A percentile compares a stretch with the other conserved stretches of the same genome.
These are phyloP conservation scores for Nemopilema nomurai DNA, from an alignment of 30 jellyfish, hydroid and myxozoan genomes.

Conservation along the genomic window DNA sequence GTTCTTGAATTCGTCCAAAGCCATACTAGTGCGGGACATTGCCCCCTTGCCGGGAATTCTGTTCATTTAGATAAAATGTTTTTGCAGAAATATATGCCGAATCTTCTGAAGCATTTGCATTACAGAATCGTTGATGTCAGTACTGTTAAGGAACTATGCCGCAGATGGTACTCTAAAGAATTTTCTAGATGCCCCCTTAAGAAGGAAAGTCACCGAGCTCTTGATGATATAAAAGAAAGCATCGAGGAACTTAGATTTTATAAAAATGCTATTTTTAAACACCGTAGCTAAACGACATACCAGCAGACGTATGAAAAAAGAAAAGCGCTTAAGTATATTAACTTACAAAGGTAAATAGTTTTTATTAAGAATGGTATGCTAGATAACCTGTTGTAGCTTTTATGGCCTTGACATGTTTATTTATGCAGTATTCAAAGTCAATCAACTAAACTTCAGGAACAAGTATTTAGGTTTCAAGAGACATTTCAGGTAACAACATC, in stretches of 20 bases:
- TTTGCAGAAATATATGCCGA: slow-evolving; percentile 85
- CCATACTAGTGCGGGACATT: slow-evolving; percentile 64
- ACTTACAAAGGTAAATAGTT: no score
- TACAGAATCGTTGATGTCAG: slow-evolving; percentile 88
- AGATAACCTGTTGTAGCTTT: no score
- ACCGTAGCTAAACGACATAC: no score
- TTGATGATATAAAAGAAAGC: slow-evolving; percentile 85
- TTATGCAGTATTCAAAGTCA: no score
- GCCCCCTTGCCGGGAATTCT: slow-evolving; percentile 91
- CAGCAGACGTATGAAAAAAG: background rate
- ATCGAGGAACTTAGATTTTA: slow-evolving; percentile 79
- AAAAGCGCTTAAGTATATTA: no score
- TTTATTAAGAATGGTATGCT: no score
- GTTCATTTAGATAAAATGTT: slow-evolving; percentile 78
- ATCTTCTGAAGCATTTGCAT: slow-evolving; percentile 68
- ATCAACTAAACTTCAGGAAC: no score
- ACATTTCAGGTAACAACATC: no score
- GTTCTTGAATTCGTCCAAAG: slow-evolving; percentile 68
- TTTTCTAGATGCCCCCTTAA: slow-evolving; percentile 58
- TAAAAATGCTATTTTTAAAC: slow-evolving; percentile 32
- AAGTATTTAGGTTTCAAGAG: no score
- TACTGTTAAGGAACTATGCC: slow-evolving; percentile 80
- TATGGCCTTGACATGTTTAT: no score
- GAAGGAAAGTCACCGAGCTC: slow-evolving; percentile 71
- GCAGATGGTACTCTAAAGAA: slow-evolving; percentile 80